phyloP scores from a whole-genome alignment of 2,797 vertebrate genomes.

The Protosalanx chinensis region DNA sequence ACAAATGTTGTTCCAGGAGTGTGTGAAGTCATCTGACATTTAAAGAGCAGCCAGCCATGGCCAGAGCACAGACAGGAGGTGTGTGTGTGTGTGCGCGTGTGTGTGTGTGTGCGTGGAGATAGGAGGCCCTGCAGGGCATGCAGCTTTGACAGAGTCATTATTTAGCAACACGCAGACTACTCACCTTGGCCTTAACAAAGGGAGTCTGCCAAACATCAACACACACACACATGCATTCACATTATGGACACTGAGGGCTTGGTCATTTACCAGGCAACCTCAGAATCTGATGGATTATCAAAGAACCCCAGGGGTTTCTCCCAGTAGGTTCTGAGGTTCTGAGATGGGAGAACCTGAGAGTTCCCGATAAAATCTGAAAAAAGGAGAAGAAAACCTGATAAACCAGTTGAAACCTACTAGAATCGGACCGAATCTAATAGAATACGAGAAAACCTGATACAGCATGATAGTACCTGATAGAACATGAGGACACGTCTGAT shows the following conservation, averaged over 20 bases:
- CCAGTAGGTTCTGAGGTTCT: too few relatives aligned
- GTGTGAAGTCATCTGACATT: constrained; percentile 3
- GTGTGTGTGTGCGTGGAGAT: not conserved
- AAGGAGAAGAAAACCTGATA: too few relatives aligned
- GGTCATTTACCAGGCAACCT: not conserved
- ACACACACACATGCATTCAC: not conserved
- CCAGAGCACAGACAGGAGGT: not conserved
- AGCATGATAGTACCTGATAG: too few relatives aligned
- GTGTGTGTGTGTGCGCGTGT: constrained; percentile 1
- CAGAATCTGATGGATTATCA: not conserved
- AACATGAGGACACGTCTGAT: too few relatives aligned
- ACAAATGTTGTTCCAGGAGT: constrained; percentile 6
- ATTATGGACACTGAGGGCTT: not conserved
- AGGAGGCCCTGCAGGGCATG: constrained; percentile 1
- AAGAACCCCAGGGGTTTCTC: not conserved
- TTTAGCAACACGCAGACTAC: not conserved
- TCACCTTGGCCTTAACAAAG: not conserved
- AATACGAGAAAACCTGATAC: too few relatives aligned
- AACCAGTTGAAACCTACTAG: too few relatives aligned
- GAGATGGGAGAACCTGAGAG: too few relatives aligned
- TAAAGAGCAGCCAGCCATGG: constrained; percentile 6
- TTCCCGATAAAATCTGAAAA: too few relatives aligned
- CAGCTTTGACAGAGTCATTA: constrained; percentile 10
- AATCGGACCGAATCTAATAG: too few relatives aligned
- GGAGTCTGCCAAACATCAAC: not conserved